Base-by-base conservation (phyloP, 1,140 invertebrate genomes). In the Pseudachorutes palmiensis region DNA sequence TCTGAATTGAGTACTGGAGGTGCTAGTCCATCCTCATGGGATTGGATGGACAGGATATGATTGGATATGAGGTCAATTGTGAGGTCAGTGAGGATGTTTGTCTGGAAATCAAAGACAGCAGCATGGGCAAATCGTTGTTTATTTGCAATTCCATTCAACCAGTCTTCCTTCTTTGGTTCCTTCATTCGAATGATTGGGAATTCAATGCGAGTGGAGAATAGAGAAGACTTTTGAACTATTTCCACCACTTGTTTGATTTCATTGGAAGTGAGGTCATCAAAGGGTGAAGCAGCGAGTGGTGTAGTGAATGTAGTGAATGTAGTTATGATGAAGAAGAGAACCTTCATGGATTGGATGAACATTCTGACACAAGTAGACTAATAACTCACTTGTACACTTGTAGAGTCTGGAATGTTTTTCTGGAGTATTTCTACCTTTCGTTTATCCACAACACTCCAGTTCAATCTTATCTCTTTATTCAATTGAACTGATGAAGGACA, bases 121-220 rank as follows among this genome's bases (percentile, higher is more conserved):
- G 55, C 55, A 22, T 24, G 28, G 5, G 55, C 55, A 12, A 22
- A 22, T 5, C 55, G 55, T 14, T 22, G n/a, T 9, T 22, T 12
- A 12, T 29, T 29, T 9, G 55, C n/a, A 5, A 29, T 22, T 58
- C 55, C 55, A 9, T 5, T 24, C 5, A 58, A 22, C 55, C 55
- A 58, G 9, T 58, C 55, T 12, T 5, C 28, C 24, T 58, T 58
- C n/a, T 29, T 58, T 5, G 55, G 55, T 29, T 58, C 55, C 22
- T 58, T 5, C 55, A 58, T 58, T 12, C 55, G 55, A 24, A 58
- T 29, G 9, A 24, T 58, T 22, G 55, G 28, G 55, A 58, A 58
- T 29, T 22, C n/a, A 12, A 22, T 12, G 28, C n/a, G 5, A 24
- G n/a, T 9, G 24, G 55, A 29, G 22, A 58, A 58, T 22, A 58